These are phyloP conservation scores for Leptinotarsa juncta DNA, from an alignment of 2,888 invertebrate genomes.

Conservation along the genomic window DNA sequence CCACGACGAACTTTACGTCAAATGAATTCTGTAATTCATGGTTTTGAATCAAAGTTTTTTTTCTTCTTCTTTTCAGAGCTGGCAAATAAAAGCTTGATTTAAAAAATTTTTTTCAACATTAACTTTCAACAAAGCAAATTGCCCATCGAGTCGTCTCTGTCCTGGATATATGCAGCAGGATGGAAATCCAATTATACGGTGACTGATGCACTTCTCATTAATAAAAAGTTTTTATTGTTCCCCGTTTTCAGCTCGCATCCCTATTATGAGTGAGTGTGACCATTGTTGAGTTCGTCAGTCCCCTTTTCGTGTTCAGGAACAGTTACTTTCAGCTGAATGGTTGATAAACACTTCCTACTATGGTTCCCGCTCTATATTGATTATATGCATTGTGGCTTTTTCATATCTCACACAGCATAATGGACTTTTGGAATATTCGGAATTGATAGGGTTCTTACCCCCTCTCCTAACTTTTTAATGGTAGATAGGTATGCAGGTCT, in stretches of 20 bases:
- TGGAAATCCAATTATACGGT: conserved; percentile 9
- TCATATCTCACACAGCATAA: neutral
- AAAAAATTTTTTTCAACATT: no score
- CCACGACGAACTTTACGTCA: no score
- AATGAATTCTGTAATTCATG: no score
- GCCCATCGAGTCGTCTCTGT: neutral
- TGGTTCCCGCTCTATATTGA: neutral
- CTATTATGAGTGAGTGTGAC: conserved; percentile 4
- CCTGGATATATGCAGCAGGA: neutral
- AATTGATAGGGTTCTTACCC: no score
- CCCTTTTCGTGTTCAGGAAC: neutral
- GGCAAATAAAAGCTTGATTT: no score
- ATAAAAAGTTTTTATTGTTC: conserved; percentile 15
- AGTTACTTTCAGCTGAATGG: conserved; percentile 9
- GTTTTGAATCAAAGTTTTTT: no score
- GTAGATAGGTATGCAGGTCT: no score
- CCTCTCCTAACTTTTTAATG: no score
- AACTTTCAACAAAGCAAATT: no score
- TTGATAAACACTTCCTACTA: neutral
- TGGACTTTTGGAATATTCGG: neutral
- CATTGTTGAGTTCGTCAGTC: conserved; percentile 5
- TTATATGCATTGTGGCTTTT: neutral
- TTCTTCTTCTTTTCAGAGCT: no score
- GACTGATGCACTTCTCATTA: conserved; percentile 15
- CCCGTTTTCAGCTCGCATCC: conserved; percentile 1